A percentile compares a stretch with the other conserved stretches of the same genome.
Evolutionary conservation across 1,140 invertebrate species (phyloP).

Genomic region (Bombus ignitus): DNA sequence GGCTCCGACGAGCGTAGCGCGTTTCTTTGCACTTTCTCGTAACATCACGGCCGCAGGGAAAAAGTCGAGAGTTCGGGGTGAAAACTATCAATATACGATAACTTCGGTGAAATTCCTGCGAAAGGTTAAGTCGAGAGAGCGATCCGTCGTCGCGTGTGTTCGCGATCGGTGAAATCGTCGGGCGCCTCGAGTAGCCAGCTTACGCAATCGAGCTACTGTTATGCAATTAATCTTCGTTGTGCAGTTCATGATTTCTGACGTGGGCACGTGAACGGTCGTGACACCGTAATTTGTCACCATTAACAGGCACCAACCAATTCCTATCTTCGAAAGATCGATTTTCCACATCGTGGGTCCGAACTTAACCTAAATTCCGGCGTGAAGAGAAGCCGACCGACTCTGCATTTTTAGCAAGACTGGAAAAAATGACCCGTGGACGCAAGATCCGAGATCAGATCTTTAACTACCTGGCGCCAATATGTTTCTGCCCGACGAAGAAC

Average conservation of each 20-base stretch:
- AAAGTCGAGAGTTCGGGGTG: neutral
- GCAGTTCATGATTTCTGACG: neutral
- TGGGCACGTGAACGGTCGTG: neutral
- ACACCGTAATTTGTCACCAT: neutral
- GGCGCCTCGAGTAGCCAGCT: neutral
- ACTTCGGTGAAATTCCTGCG: constrained; percentile 30
- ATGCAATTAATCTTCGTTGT: constrained; percentile 48
- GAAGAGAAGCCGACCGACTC: neutral
- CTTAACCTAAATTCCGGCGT: neutral
- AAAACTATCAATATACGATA: constrained; percentile 9
- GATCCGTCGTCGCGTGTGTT: neutral
- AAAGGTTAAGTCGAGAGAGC: constrained; percentile 34
- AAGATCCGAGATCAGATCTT: constrained; percentile 21
- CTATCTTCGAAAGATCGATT: neutral
- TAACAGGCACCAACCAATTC: neutral
- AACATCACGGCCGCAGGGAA: neutral
- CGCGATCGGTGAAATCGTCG: constrained; percentile 51
- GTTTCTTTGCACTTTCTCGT: constrained; percentile 15
- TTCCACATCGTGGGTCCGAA: neutral
- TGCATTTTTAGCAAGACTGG: neutral
- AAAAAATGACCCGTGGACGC: neutral
- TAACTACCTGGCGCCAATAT: constrained; percentile 19
- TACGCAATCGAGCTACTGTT: constrained; percentile 34
- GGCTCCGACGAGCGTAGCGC: neutral
- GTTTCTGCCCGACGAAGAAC: neutral